A percentile compares a stretch with the other conserved stretches of the same genome.
Evolutionary conservation across 2,113 vertebrate species (phyloP).

Genomic region (Pluvianellus socialis): DNA sequence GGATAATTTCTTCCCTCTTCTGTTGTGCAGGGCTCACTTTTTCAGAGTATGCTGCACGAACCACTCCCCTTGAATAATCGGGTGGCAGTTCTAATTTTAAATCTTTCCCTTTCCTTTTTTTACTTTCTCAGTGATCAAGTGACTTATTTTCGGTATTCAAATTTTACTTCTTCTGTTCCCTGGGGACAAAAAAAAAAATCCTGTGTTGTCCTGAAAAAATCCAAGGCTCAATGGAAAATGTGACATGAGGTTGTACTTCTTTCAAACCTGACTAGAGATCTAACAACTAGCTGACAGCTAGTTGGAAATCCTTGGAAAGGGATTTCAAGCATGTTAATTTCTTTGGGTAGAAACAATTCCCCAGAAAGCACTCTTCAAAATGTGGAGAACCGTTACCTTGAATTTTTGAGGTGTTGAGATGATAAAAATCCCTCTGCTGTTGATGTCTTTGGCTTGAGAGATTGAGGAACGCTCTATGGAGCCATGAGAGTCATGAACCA

Average conservation of each 20-base stretch:
- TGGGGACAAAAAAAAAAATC: not conserved
- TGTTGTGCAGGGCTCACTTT: not conserved
- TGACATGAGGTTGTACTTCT: not conserved
- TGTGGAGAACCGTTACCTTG: not conserved
- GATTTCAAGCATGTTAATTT: not conserved
- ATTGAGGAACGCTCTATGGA: slow-evolving; percentile 78
- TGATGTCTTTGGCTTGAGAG: slow-evolving; percentile 73
- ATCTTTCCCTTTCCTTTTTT: not conserved
- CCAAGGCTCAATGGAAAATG: not conserved
- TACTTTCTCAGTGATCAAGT: not conserved
- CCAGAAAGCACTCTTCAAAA: not conserved
- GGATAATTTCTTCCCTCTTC: not conserved
- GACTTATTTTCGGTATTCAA: not conserved
- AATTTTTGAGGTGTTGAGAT: slow-evolving; percentile 58
- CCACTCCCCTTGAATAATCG: not conserved
- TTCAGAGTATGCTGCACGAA: not conserved
- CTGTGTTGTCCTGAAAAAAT: not conserved
- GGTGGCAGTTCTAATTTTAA: not conserved
- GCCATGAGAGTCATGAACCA: slow-evolving; percentile 75
- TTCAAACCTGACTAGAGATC: not conserved
- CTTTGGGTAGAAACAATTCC: not conserved
- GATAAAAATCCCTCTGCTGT: slow-evolving; percentile 71
- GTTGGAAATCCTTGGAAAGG: not conserved
- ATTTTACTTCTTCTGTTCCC: not conserved
- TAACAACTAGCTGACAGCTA: not conserved